Evolutionary conservation across 1,140 invertebrate genomes (phyloP), one percentile per base, ranked within the genome.

Genomic region (Epicauta chinensis): DNA sequence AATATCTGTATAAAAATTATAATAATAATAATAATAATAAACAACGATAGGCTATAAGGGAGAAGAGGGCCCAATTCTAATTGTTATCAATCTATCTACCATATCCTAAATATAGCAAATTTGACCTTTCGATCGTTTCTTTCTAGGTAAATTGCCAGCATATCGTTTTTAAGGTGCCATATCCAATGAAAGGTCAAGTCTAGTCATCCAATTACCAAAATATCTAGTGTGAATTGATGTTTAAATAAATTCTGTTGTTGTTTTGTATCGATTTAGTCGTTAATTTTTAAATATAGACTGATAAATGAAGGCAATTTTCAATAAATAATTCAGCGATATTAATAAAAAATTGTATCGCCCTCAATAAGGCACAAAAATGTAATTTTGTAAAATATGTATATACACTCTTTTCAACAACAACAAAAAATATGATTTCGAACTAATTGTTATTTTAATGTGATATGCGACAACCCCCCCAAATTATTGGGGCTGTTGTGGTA

Each of bases 391-490:
- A 23, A 23, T 5, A 23, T 56, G 54, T 56, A 56, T 23, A 56
- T 56, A 56, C 54, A 56, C 54, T 46, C 30, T 40, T 56, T 55
- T 51, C 29, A 50, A 41, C 6, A 3, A 49, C 32, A 23, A 23
- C 4, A 23, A 23, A 5, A 7, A 23, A 23, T 23, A 23, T 23
- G 7, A 23, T 23, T 23, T 23, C 7, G 23, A 23, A 23, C 23
- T 7, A 23, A 56, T 56, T 55, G 53, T 55, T 56, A 51, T 43
- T 38, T 55, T 41, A 37, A 55, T 56, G 54, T 56, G 48, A 56
- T 49, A 49, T 49, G 16, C 38, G 37, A 16, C 36, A 5, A 29
- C 46, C 37, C 37, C 36, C n/a, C n/a, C n/a, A n/a, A n/a, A 36
- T 13, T 48, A 29, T 9, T 13, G 36, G 29, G 38, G 46, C 34